Conservation (phyloP, 2,888 invertebrate genomes). For the Helicoverpa assulta region DNA sequence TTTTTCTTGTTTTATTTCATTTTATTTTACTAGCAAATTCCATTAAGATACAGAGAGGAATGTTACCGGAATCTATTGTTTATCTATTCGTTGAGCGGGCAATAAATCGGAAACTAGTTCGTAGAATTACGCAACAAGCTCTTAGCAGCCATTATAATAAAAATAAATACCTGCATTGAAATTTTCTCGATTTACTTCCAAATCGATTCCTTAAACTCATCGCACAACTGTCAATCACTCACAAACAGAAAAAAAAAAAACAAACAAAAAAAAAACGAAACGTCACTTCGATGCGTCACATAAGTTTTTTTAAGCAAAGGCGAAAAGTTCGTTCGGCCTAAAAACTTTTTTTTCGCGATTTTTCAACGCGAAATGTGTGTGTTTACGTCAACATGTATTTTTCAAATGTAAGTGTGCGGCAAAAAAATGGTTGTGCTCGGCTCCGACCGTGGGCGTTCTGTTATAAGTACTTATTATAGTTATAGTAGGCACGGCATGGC, state of each 20-base stretch:
- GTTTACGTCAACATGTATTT: constrained; percentile 89
- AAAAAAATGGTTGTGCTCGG: constrained; percentile 86
- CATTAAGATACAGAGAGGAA: constrained; percentile 51
- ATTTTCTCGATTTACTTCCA: constrained; percentile 67
- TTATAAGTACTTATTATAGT: constrained; percentile 85
- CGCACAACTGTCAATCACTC: constrained; percentile 72
- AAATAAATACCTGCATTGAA: constrained; percentile 83
- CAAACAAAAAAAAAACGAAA: constrained; percentile 39
- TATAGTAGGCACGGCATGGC: constrained; percentile 81
- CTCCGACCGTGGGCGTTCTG: constrained; percentile 85
- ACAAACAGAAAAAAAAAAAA: constrained; percentile 49
- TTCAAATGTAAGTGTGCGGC: constrained; percentile 86
- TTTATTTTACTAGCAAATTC: constrained; percentile 40
- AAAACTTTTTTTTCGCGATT: constrained; percentile 49
- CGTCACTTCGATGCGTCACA: constrained; percentile 55
- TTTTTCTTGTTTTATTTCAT: constrained; percentile 21
- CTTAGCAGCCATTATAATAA: constrained; percentile 48
- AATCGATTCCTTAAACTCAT: constrained; percentile 69
- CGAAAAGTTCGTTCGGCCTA: constrained; percentile 40
- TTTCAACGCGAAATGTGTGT: constrained; percentile 82
- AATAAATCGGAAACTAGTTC: constrained; percentile 65
- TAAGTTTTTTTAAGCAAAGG: constrained; percentile 42
- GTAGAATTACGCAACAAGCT: constrained; percentile 59
- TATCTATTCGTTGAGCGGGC: constrained; percentile 54
- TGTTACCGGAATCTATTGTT: constrained; percentile 63